Conservation (phyloP, 2,888 invertebrate genomes). For the Tricholauxania praeusta region DNA sequence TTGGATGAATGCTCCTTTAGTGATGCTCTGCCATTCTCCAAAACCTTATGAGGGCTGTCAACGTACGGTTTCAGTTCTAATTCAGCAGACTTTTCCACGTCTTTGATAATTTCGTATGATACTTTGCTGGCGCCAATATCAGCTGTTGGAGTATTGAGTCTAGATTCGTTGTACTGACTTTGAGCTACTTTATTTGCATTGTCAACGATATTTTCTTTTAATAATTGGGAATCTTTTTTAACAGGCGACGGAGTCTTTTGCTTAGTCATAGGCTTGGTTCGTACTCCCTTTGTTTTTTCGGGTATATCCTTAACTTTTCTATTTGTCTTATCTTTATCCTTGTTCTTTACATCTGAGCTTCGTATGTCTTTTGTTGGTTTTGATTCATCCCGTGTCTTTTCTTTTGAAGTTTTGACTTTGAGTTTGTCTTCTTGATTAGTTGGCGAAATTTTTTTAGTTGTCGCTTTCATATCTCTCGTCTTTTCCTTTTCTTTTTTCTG, state of each 20-base stretch:
- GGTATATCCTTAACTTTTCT: slow-evolving; percentile 45
- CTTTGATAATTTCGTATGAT: too few species aligned
- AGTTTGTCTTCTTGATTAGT: slow-evolving; percentile 41
- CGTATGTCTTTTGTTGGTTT: slow-evolving; percentile 48
- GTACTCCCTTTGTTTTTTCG: slow-evolving; percentile 44
- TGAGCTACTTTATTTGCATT: too few species aligned
- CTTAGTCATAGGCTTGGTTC: slow-evolving; percentile 36
- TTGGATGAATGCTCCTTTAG: too few species aligned
- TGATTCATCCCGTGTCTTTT: slow-evolving; percentile 26
- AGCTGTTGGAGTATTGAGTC: too few species aligned
- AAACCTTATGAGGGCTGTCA: too few species aligned
- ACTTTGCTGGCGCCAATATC: too few species aligned
- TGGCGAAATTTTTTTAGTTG: slow-evolving; percentile 46
- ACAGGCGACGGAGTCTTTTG: slow-evolving; percentile 37
- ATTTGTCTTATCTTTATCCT: slow-evolving; percentile 54
- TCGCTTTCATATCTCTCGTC: slow-evolving; percentile 18
- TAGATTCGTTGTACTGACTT: too few species aligned
- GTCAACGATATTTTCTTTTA: too few species aligned
- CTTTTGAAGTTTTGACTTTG: slow-evolving; percentile 47
- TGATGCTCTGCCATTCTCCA: too few species aligned
- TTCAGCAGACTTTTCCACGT: too few species aligned
- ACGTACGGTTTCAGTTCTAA: too few species aligned
- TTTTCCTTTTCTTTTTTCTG: slow-evolving; percentile 17
- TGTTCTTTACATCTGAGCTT: slow-evolving; percentile 34
- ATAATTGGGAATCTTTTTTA: slow-evolving; percentile 17